Conservation (phyloP, 23 tunicate genomes). For the Styela clava region DNA sequence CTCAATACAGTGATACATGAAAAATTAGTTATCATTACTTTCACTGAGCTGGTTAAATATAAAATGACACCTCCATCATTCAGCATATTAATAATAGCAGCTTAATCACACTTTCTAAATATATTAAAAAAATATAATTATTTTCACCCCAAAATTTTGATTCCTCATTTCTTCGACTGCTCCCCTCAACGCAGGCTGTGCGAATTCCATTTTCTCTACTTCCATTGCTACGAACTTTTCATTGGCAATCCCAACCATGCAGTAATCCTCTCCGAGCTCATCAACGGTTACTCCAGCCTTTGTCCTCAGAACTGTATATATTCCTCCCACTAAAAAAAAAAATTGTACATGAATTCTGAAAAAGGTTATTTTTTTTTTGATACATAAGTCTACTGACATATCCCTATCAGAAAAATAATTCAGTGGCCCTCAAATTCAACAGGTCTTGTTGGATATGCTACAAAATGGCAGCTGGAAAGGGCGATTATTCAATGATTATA, state of each 20-base stretch:
- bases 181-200: conserved; percentile 50
- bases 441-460: too few species aligned
- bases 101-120: too few species aligned
- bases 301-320: conserved; percentile 92
- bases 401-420: not conserved
- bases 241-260: conserved; percentile 84
- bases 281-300: conserved; percentile 86
- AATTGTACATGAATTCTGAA: too few species aligned
- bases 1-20: too few species aligned
- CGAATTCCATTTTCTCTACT: conserved; percentile 91
- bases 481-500: too few species aligned
- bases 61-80: too few species aligned
- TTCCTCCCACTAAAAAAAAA: conserved; percentile 82
- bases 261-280: conserved; percentile 87
- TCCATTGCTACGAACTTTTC: conserved; percentile 93
- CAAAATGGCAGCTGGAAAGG: too few species aligned
- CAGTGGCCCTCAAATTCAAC: not conserved
- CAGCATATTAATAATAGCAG: too few species aligned
- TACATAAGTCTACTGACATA: not conserved
- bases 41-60: too few species aligned
- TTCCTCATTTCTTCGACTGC: conserved; percentile 66
- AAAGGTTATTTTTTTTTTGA: not conserved
- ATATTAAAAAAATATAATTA: too few species aligned
- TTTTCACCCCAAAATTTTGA: conserved; percentile 55
- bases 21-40: too few species aligned